Evolutionary conservation across 2,113 vertebrate genomes (phyloP), one percentile per base, ranked within the genome.

Genomic region (Xiphias gladius): DNA sequence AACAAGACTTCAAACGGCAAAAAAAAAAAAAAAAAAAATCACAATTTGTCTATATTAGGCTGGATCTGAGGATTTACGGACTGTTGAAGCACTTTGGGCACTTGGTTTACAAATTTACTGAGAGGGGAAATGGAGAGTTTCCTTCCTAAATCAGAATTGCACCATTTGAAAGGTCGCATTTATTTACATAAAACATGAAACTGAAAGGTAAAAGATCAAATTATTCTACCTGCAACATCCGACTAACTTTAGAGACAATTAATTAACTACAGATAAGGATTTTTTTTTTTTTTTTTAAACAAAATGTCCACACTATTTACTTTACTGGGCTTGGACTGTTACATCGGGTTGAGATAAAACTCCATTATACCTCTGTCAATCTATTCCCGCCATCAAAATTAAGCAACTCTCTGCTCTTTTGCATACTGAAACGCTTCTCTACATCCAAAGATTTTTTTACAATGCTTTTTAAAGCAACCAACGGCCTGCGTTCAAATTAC

Each of bases 41-140:
- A 43, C 13, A 37, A 17, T 37, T 5, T 2, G 37, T 30, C 17
- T 11, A 26, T 20, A 8, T 5, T 1, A 13, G 22, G 39, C n/a
- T 4, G 35, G 20, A 73, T 28, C 20, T 43, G 37, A 59, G 20
- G 37, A 46, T 24, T 24, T n/a, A n/a, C 5, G 3, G 52, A 24
- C 22, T 3, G 17, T 5, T 20, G 8, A 61, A 63, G 41, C 4
- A 52, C 41, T 13, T 17, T 39, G 61, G 32, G 13, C 0, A 10
- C 71, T 62, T 2, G 10, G 75, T 78, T 78, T 59, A 69, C 54
- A 78, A 11, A 78, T 7, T 46, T 5, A 39, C 41, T 16, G 16
- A 37, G 28, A 41, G 10, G 61, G 52, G 39, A 67, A 63, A 54
- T 54, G 32, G 20, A 39, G 12, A 48, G 26, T 59, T 58, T 81